Percentiles rank a stretch among this genome's conserved stretches.
phyloP scores from a whole-genome alignment of 2,888 invertebrate genomes.

The Athalia rosae region DNA sequence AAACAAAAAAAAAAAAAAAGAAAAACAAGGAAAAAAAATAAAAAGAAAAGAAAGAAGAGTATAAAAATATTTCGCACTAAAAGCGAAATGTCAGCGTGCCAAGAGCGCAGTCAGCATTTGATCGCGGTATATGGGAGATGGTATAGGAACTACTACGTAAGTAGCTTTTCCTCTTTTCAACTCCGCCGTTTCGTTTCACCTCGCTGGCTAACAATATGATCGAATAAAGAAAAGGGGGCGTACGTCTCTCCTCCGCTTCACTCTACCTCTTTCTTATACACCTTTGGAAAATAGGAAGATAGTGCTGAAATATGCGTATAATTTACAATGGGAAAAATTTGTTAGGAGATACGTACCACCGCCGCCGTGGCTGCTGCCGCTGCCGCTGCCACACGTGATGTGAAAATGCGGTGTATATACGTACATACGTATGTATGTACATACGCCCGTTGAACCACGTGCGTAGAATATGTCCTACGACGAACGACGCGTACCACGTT shows the following conservation, averaged over 20 bases:
- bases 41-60: neutral
- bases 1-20: neutral
- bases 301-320: neutral
- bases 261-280: too few species aligned
- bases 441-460: neutral
- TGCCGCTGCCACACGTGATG: neutral
- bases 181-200: constrained; percentile 15
- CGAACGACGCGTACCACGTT: too few species aligned
- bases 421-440: neutral
- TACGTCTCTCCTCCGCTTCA: too few species aligned
- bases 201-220: constrained; percentile 19
- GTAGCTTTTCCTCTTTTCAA: constrained; percentile 41
- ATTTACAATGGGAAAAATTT: neutral
- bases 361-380: too few species aligned
- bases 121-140: neutral
- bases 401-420: neutral
- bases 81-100: constrained; percentile 38
- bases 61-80: constrained; percentile 35
- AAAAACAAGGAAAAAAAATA: neutral
- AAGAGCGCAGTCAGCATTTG: constrained; percentile 39
- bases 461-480: neutral
- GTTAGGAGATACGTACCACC: too few species aligned
- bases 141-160: neutral
- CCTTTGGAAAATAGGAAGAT: neutral
- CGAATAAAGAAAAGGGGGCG: constrained; percentile 3